Base-by-base conservation (phyloP, 2,113 vertebrate species). In the Salvelinus namaycush region DNA sequence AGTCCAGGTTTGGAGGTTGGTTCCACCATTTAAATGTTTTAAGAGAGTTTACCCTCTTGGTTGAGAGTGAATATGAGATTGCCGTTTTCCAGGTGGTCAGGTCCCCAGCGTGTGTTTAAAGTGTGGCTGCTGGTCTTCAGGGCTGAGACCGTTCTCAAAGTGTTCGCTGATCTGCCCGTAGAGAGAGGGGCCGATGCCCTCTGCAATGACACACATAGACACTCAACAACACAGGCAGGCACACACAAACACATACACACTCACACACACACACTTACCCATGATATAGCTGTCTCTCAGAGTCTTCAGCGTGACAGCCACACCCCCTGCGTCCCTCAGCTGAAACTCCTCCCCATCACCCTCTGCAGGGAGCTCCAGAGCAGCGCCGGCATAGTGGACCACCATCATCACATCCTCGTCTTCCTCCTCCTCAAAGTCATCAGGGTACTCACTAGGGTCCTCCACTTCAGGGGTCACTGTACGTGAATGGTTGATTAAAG, bases 351-450 rank as follows among this genome's bases (percentile, higher is more conserved):
- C 87, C 64, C 86, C 81, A 1, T 86, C 79, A 54, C 83, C 77
- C 69, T 83, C 84, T 16, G 79, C 73, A 0, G 57, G 69, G 20
- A 79, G 78, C 73, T 83, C 84, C 76, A 83, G 76, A 51, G 76
- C 78, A 22, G 29, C 73, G 11, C 79, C 82, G 39, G 88, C 86
- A 5, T 68, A 74, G 24, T 73, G 84, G 62, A 85, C 89, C 1
- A 79, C 85, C 29, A 84, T 79, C n/a, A 76, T 76, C 64, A 87
- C 78, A 12, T 86, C 86, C 1, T 86, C 89, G 4, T 73, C 60
- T 4, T 92, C 90, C 1, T 86, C 87, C 0, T 90, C 89, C 2
- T 76, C 95, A 71, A 94, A 95, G 83, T 95, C 92, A 87, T 94
- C 93, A 0, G 91, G 85, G 75, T 94, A 94, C 20, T 94, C 91